These are phyloP conservation scores for Orchestes rusci DNA, from an alignment of 2,888 invertebrate genomes.

Conservation along the genomic window DNA sequence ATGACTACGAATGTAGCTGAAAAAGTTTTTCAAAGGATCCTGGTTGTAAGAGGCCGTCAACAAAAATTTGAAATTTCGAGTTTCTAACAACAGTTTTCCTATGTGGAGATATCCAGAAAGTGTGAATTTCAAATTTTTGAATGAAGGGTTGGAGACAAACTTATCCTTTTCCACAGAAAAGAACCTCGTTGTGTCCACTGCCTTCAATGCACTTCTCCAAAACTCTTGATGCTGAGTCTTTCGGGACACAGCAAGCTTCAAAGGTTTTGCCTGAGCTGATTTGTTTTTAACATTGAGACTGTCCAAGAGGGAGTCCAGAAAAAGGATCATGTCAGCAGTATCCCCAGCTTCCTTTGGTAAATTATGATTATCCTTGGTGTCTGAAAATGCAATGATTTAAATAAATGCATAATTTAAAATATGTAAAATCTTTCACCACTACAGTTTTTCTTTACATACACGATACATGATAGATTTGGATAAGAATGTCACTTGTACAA, in stretches of 20 bases:
- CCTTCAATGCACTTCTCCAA: slow-evolving; percentile 16
- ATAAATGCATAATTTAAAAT: neutral
- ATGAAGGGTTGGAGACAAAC: slow-evolving; percentile 2
- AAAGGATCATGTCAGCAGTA: slow-evolving; percentile 17
- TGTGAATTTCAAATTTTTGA: slow-evolving; percentile 9
- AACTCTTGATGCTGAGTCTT: slow-evolving; percentile 19
- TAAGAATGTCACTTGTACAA: too few species aligned
- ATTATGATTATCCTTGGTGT: slow-evolving; percentile 11
- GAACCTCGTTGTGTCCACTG: slow-evolving; percentile 16
- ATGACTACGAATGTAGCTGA: slow-evolving; percentile 9
- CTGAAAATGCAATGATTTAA: slow-evolving; percentile 10
- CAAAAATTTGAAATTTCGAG: slow-evolving; percentile 10
- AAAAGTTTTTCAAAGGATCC: slow-evolving; percentile 13
- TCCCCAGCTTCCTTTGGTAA: slow-evolving; percentile 12
- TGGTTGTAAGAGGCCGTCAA: slow-evolving; percentile 5
- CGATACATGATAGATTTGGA: too few species aligned
- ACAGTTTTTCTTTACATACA: too few species aligned
- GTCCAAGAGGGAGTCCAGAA: slow-evolving; percentile 22
- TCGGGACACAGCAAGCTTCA: slow-evolving; percentile 16
- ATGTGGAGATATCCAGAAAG: slow-evolving; percentile 6
- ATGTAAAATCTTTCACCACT: too few species aligned
- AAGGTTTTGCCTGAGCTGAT: slow-evolving; percentile 12
- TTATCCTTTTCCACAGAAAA: slow-evolving; percentile 5
- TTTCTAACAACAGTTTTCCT: neutral
- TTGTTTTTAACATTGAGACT: slow-evolving; percentile 15